These are phyloP conservation scores for Drosophila formosana DNA, from an alignment of 2,888 invertebrate species.

Conservation along the genomic window DNA sequence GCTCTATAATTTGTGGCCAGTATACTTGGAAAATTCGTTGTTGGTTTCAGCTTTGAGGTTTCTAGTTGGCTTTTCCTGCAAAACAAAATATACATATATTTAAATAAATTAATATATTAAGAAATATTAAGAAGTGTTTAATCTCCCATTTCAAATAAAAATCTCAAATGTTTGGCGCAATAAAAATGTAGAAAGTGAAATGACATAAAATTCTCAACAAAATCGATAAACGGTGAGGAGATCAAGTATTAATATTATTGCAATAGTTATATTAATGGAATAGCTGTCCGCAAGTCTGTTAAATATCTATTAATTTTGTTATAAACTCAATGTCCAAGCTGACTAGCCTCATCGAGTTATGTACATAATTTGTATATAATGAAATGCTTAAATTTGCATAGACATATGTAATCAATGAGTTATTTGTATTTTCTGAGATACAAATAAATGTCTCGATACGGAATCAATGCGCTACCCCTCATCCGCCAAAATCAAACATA, in stretches of 20 bases:
- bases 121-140: too few relatives aligned
- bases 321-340: neutral
- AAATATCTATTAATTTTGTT: too few relatives aligned
- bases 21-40: conserved; percentile 15
- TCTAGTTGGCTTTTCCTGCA: conserved; percentile 35
- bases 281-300: too few relatives aligned
- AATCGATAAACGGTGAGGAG: neutral
- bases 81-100: too few relatives aligned
- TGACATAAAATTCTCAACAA: conserved; percentile 2
- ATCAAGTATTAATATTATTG: neutral
- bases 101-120: too few relatives aligned
- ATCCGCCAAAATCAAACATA: conserved; percentile 9
- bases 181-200: neutral
- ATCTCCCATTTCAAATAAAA: neutral
- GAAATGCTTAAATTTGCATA: conserved; percentile 6
- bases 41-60: conserved; percentile 11
- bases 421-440: conserved; percentile 3
- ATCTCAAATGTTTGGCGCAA: neutral
- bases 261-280: too few relatives aligned
- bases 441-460: neutral
- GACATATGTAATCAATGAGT: conserved; percentile 11
- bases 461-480: conserved; percentile 5
- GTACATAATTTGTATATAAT: neutral
- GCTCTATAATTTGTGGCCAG: conserved; percentile 11
- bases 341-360: neutral